Percentiles rank a stretch among this genome's conserved stretches.
These are phyloP conservation scores for Cyclophora albipunctata DNA, from an alignment of 2,888 invertebrate species.

Conservation along the genomic window DNA sequence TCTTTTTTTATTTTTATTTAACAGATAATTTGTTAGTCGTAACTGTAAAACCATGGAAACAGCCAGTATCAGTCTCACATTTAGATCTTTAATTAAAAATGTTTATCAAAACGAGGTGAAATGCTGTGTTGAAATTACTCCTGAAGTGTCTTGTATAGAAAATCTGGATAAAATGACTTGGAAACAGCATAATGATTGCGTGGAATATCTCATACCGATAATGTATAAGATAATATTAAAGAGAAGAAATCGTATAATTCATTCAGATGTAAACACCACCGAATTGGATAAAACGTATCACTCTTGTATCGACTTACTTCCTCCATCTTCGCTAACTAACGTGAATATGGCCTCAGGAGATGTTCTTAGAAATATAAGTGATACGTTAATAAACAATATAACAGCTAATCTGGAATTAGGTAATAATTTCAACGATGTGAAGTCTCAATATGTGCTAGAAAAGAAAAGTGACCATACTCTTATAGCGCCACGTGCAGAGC, in stretches of 20 bases:
- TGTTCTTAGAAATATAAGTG: constrained; percentile 41
- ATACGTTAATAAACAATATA: constrained; percentile 32
- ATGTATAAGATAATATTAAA: constrained; percentile 52
- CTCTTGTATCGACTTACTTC: constrained; percentile 54
- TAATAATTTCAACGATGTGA: too few relatives aligned
- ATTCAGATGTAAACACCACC: constrained; percentile 1
- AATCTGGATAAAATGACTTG: constrained; percentile 52
- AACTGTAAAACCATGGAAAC: constrained; percentile 33
- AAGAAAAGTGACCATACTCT: too few relatives aligned
- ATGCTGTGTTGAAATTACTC: constrained; percentile 54
- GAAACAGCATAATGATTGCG: constrained; percentile 34
- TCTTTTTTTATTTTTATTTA: constrained; percentile 11
- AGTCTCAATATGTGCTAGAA: too few relatives aligned
- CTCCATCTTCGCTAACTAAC: constrained; percentile 25
- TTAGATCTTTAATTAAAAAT: constrained; percentile 43
- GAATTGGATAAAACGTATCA: constrained; percentile 44
- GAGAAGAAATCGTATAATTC: constrained; percentile 22
- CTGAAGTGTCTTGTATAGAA: constrained; percentile 43
- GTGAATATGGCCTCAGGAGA: constrained; percentile 32
- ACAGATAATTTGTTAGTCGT: background rate
- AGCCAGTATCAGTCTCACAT: constrained; percentile 48
- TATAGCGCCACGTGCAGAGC: too few relatives aligned
- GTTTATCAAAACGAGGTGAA: constrained; percentile 30
- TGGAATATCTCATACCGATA: constrained; percentile 56
- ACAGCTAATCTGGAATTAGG: constrained; percentile 10